phyloP scores from a whole-genome alignment of 2,113 vertebrate species.

The Cephalophus harveyi region DNA sequence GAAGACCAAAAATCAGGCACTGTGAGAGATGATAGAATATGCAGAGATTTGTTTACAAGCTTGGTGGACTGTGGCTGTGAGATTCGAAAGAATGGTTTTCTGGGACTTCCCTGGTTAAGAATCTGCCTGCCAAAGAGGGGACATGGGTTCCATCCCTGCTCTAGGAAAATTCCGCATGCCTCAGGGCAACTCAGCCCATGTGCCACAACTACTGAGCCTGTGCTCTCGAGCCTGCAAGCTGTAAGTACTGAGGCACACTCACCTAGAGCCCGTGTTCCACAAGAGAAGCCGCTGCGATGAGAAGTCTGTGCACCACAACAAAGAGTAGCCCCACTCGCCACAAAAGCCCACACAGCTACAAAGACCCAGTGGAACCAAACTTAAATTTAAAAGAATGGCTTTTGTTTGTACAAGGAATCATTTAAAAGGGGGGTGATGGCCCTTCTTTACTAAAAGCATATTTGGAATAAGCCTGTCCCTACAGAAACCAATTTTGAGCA shows the following conservation, averaged over 20 bases:
- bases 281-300: not conserved
- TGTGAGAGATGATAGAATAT: not conserved
- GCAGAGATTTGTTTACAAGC: not conserved
- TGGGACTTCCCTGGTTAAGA: not conserved
- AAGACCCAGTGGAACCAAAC: not conserved
- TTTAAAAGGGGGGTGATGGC: not conserved
- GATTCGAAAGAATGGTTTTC: not conserved
- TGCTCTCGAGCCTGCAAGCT: not conserved
- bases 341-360: not conserved
- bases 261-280: not conserved
- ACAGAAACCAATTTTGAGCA: accelerated
- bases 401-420: not conserved
- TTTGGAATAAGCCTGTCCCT: not conserved
- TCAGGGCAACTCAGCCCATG: not conserved
- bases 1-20: not conserved
- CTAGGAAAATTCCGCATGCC: not conserved
- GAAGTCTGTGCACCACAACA: not conserved
- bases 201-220: not conserved
- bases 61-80: not conserved
- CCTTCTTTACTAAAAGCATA: not conserved
- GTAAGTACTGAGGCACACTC: accelerated
- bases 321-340: not conserved
- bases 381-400: not conserved
- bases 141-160: not conserved
- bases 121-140: not conserved